A percentile compares a stretch with the other conserved stretches of the same genome.
Conservation (phyloP, 2,888 invertebrate genomes). For the Drosophila monieri region DNA sequence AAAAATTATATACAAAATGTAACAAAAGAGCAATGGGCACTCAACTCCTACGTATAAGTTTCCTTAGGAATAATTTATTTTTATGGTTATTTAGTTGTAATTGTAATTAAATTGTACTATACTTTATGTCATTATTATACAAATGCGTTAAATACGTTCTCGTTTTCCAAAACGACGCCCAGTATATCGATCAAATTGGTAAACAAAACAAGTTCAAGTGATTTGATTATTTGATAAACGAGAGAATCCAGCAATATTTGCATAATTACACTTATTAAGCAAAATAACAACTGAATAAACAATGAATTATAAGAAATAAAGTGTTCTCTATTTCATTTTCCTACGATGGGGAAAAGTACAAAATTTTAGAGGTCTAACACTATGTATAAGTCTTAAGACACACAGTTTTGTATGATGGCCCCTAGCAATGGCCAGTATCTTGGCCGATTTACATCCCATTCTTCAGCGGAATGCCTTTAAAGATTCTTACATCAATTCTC, state of each 20-base stretch:
- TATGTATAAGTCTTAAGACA: no score
- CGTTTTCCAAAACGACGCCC: conserved; percentile 50
- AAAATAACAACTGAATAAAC: conserved; percentile 62
- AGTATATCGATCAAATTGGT: conserved; percentile 48
- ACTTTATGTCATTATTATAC: conserved; percentile 48
- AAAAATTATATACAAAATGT: conserved; percentile 20
- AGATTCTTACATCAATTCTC: no score
- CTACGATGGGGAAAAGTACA: no score
- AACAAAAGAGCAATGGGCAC: conserved; percentile 57
- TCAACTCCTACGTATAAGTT: conserved; percentile 58
- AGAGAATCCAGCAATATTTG: conserved; percentile 70
- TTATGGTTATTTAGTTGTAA: conserved; percentile 76
- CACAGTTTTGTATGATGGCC: no score
- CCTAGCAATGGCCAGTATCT: no score
- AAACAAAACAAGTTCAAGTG: conserved; percentile 14
- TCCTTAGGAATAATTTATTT: conserved; percentile 51
- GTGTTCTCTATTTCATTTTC: no score
- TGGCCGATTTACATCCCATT: no score
- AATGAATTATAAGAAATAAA: conserved; percentile 26
- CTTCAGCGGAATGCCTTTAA: no score
- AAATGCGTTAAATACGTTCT: conserved; percentile 55
- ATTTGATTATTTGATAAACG: conserved; percentile 45
- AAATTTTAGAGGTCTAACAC: no score
- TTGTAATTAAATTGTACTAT: conserved; percentile 66
- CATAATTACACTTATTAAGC: conserved; percentile 58